These are phyloP conservation scores for Paragorgia papillata DNA, from an alignment of 92 coral and sea anemone genomes.

Conservation along the genomic window DNA sequence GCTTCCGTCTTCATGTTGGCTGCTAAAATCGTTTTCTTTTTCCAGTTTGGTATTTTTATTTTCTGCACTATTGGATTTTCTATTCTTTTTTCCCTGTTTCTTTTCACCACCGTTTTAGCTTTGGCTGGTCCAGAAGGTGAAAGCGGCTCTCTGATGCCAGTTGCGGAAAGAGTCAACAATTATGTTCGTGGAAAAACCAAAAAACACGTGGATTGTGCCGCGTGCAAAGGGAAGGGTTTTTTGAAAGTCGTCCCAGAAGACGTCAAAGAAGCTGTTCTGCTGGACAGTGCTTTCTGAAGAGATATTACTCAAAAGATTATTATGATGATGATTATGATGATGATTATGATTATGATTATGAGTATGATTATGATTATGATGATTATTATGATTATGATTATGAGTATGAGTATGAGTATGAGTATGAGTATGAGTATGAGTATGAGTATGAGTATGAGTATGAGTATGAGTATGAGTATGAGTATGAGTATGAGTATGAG, in stretches of 20 bases:
- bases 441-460: too few relatives aligned
- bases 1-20: constrained; percentile 76
- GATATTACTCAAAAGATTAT: too few relatives aligned
- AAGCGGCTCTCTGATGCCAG: constrained; percentile 61
- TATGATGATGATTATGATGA: too few relatives aligned
- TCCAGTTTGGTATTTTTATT: constrained; percentile 76
- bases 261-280: too few relatives aligned
- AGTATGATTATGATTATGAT: too few relatives aligned
- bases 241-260: neutral
- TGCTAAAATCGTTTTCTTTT: constrained; percentile 68
- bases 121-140: constrained; percentile 68
- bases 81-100: constrained; percentile 61
- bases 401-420: too few relatives aligned
- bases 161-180: neutral
- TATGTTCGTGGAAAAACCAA: neutral
- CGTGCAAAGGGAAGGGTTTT: constrained; percentile 2
- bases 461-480: too few relatives aligned
- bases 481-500: too few relatives aligned
- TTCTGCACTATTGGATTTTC: constrained; percentile 83
- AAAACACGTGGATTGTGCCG: neutral
- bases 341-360: too few relatives aligned
- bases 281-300: too few relatives aligned
- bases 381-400: too few relatives aligned
- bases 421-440: too few relatives aligned
- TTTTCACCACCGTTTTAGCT: constrained; percentile 62